Percentiles rank a stretch among this genome's conserved stretches.
phyloP scores from a whole-genome alignment of 2,888 invertebrate species.

The Cephus spinipes region DNA sequence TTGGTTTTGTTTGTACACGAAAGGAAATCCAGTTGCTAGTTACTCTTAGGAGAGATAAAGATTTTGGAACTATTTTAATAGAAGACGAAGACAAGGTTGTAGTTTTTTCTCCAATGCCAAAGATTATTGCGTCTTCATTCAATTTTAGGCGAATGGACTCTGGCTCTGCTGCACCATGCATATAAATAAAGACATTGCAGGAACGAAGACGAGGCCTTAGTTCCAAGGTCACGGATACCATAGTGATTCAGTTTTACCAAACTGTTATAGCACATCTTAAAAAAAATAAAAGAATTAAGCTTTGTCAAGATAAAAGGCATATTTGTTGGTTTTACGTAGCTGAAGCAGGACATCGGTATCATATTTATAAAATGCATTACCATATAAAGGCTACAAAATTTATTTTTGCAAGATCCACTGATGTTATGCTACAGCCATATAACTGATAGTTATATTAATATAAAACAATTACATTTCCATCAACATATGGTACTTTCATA shows the following conservation, averaged over 20 bases:
- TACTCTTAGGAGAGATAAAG: constrained; percentile 52
- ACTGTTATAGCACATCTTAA: not conserved
- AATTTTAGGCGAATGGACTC: constrained; percentile 47
- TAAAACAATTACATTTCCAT: not conserved
- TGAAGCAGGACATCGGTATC: not conserved
- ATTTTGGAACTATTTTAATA: constrained; percentile 52
- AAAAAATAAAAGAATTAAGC: not conserved
- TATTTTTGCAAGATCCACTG: not conserved
- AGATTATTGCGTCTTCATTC: constrained; percentile 45
- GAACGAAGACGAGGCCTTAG: constrained; percentile 54
- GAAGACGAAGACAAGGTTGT: constrained; percentile 40
- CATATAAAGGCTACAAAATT: not conserved
- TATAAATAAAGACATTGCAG: constrained; percentile 54
- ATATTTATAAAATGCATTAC: not conserved
- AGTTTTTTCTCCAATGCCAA: constrained; percentile 40
- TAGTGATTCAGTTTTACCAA: constrained; percentile 10
- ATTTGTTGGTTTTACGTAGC: not conserved
- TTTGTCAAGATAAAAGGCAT: not conserved
- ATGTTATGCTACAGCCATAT: not conserved
- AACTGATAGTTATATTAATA: not conserved
- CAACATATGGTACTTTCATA: not conserved
- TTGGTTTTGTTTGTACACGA: constrained; percentile 53
- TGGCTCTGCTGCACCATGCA: constrained; percentile 36
- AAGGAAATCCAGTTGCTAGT: constrained; percentile 56
- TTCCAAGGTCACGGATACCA: constrained; percentile 54